Base-by-base conservation (phyloP, 2,888 invertebrate genomes). In the Megastigmus dorsalis region DNA sequence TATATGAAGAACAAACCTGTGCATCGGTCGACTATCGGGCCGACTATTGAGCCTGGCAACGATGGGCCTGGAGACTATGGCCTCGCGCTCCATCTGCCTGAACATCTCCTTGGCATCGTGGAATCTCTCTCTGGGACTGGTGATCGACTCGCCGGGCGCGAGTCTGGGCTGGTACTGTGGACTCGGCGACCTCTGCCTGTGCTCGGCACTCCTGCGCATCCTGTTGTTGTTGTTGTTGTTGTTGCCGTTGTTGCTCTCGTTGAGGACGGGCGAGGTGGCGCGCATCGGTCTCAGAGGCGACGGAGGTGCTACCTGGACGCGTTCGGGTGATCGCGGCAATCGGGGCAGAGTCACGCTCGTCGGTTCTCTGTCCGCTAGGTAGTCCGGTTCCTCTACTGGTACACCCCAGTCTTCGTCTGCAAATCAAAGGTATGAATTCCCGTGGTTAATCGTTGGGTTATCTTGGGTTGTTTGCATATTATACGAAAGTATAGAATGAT, bases 31-130 rank as follows among this genome's bases (percentile, higher is more conserved):
- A 20, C 9, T 43, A 3, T 75, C 73, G 9, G 54, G 26, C 7
- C 74, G 52, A 4, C 48, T 48, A 59, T 70, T 74, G 30, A 74
- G 82, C 85, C 84, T 85, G 71, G 85, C 84, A 71, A 80, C 82
- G 55, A 68, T 43, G 9, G 73, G 80, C 79, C 45, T 75, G 43
- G 78, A 80, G 78, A 82, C 80, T 33, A 84, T 83, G 45, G 85
- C 86, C 81, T 94, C 93, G 75, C 93, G 90, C 84, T 95, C 95
- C 88, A 95, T 90, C 77, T 94, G 92, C 86, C 93, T 91, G 85
- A 95, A 95, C 88, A 95, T 95, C 83, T 95, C 95, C 87, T 95
- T 95, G 54, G 95, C 95, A 81, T 95, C 95, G 81, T 94, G 93
- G 88, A 95, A 95, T 73, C 95, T 91, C 82, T 95, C 95, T 80